A percentile compares a stretch with the other conserved stretches of the same genome.
phyloP scores from a whole-genome alignment of 2,888 invertebrate species.

The Polylopha cassiicola region DNA sequence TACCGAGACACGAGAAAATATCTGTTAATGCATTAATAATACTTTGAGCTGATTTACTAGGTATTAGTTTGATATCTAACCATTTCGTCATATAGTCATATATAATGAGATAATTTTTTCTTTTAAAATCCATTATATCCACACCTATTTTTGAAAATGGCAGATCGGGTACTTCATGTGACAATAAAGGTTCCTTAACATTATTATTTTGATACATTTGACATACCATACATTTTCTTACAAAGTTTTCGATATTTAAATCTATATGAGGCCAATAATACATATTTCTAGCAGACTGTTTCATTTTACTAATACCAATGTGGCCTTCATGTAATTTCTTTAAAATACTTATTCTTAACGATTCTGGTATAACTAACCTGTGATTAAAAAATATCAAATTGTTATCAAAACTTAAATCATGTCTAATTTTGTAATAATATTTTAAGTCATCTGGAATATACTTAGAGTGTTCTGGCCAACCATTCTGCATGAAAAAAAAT shows the following conservation, averaged over 20 bases:
- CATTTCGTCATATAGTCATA: too few species aligned
- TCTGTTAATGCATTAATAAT: conserved; percentile 21
- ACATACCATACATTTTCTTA: too few species aligned
- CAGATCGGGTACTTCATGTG: conserved; percentile 20
- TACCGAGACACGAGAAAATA: conserved; percentile 22
- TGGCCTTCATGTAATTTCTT: conserved; percentile 35
- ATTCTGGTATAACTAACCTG: conserved; percentile 20
- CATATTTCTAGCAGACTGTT: conserved; percentile 29
- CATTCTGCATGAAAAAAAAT: conserved; percentile 13
- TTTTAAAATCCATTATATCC: too few species aligned
- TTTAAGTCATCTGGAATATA: conserved; percentile 16
- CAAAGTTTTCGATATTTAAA: conserved; percentile 33
- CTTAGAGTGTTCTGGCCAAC: conserved; percentile 19
- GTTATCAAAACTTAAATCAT: conserved; percentile 14
- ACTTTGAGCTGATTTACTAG: conserved; percentile 15
- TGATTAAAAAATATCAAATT: conserved; percentile 22
- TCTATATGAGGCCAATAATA: conserved; percentile 40
- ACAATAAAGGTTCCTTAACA: conserved; percentile 23
- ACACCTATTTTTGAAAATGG: conserved; percentile 26
- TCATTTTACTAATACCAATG: conserved; percentile 36
- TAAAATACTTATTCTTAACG: conserved; percentile 15
- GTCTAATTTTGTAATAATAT: conserved; percentile 21
- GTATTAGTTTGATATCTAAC: conserved; percentile 14
- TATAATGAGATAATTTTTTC: too few species aligned
- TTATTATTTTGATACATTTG: conserved; percentile 27